phyloP scores from a whole-genome alignment of 1,140 invertebrate genomes.

The Heliothis subflexa region DNA sequence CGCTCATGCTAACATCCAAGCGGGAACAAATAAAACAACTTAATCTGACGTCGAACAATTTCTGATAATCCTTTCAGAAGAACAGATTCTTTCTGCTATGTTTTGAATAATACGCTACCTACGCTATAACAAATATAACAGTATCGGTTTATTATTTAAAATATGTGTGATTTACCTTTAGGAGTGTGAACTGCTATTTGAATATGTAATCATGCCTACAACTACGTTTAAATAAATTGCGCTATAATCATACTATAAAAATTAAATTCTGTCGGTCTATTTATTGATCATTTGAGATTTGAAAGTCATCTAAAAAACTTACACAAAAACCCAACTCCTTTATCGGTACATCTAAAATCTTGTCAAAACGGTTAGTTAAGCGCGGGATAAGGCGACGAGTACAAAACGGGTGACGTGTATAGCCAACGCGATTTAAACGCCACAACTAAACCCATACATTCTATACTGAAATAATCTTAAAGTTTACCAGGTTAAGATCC shows the following conservation, averaged over 20 bases:
- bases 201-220: no score
- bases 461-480: slow-evolving; percentile 45
- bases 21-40: slow-evolving; percentile 54
- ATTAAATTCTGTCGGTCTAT: slow-evolving; percentile 15
- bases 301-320: slow-evolving; percentile 41
- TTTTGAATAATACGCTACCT: no score
- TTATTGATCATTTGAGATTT: slow-evolving; percentile 11
- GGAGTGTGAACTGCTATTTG: no score
- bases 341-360: slow-evolving; percentile 81
- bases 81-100: neutral
- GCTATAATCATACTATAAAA: neutral
- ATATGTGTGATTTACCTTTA: no score
- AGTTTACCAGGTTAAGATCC: slow-evolving; percentile 51
- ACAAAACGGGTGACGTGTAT: slow-evolving; percentile 76
- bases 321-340: slow-evolving; percentile 56
- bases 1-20: slow-evolving; percentile 52
- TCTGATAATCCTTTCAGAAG: slow-evolving; percentile 62
- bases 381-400: slow-evolving; percentile 80
- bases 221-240: no score
- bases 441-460: slow-evolving; percentile 3
- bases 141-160: no score
- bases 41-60: slow-evolving; percentile 69
- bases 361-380: slow-evolving; percentile 85
- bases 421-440: slow-evolving; percentile 44
- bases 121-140: no score